Evolutionary conservation across 2,113 vertebrate genomes (phyloP).

Genomic region (Peromyscus leucopus): DNA sequence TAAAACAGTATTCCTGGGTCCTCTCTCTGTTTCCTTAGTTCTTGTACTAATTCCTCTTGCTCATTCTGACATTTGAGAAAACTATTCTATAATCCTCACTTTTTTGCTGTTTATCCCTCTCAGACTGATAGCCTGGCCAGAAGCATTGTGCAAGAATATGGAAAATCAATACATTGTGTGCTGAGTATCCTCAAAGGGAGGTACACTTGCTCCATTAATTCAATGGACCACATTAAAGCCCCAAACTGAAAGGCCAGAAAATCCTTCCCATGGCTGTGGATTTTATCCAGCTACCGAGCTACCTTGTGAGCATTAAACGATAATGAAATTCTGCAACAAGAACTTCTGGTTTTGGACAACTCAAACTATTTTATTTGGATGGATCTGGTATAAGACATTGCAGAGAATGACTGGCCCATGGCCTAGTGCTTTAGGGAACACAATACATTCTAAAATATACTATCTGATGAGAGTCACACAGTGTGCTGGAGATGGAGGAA

Average conservation of each 20-base stretch:
- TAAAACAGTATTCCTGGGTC: background rate
- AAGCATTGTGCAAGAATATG: background rate
- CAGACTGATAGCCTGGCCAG: background rate
- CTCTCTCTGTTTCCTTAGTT: background rate
- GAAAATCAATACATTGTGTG: slow-evolving; percentile 38
- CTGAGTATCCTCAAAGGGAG: background rate
- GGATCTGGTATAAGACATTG: background rate
- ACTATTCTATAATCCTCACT: background rate
- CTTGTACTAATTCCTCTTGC: slow-evolving; percentile 27
- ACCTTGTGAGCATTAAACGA: background rate
- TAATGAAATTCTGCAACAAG: slow-evolving; percentile 27
- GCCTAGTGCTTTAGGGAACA: background rate
- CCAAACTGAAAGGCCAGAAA: slow-evolving; percentile 24
- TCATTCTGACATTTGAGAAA: background rate
- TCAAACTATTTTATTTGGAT: slow-evolving; percentile 39
- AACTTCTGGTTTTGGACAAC: background rate
- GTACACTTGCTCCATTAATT: background rate
- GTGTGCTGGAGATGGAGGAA: background rate
- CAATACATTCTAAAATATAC: background rate
- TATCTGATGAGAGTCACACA: background rate
- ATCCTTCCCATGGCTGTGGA: slow-evolving; percentile 1
- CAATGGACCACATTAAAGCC: slow-evolving; percentile 27
- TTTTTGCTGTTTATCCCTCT: slow-evolving; percentile 38
- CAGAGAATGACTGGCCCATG: slow-evolving; percentile 2
- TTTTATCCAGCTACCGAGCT: slow-evolving; percentile 29